Evolutionary conservation across 2,888 invertebrate species (phyloP).

Genomic region (Onthophagus sagittarius): DNA sequence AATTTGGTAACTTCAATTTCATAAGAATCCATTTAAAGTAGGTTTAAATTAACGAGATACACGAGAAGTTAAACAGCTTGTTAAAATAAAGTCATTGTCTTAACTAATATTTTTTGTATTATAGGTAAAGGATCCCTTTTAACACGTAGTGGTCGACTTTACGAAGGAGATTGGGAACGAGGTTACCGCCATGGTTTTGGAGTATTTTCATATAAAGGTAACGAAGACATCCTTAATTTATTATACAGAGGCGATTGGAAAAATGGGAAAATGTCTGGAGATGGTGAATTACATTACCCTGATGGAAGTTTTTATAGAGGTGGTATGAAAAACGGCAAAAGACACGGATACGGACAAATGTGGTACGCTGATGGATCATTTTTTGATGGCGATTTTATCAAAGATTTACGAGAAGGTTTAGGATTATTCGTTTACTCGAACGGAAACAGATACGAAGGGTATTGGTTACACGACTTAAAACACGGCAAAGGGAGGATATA

Average conservation of each 20-base stretch:
- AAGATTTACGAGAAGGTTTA: constrained; percentile 37
- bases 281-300: constrained; percentile 55
- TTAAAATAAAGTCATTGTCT: too few species aligned
- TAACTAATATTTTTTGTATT: constrained; percentile 4
- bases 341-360: constrained; percentile 60
- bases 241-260: constrained; percentile 60
- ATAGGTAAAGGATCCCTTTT: constrained; percentile 54
- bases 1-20: too few species aligned
- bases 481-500: constrained; percentile 63
- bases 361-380: constrained; percentile 58
- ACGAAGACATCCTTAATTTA: constrained; percentile 49
- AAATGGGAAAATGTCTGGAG: constrained; percentile 56
- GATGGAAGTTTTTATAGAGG: constrained; percentile 62
- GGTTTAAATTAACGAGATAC: too few species aligned
- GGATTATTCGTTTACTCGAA: constrained; percentile 33
- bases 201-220: constrained; percentile 47
- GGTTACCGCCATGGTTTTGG: constrained; percentile 60
- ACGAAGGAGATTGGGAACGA: constrained; percentile 60
- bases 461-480: constrained; percentile 55
- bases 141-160: constrained; percentile 52
- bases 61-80: too few species aligned
- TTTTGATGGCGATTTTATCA: constrained; percentile 61
- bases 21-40: too few species aligned
- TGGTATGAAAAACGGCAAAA: constrained; percentile 50
- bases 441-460: constrained; percentile 58